Conservation (phyloP, 2,888 invertebrate genomes). For the Escarpia spicata region DNA sequence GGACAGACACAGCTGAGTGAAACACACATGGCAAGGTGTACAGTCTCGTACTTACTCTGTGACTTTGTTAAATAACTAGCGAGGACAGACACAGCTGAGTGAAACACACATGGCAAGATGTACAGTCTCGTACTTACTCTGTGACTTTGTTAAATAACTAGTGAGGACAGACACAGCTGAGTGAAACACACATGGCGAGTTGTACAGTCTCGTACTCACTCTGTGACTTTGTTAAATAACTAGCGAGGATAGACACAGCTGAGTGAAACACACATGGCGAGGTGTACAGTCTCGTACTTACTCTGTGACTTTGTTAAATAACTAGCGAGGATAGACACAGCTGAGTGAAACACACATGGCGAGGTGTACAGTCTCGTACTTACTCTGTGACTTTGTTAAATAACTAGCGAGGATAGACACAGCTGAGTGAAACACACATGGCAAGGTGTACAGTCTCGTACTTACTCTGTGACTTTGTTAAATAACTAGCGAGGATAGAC, state of each 20-base stretch:
- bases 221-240: conserved; percentile 40
- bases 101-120: not conserved
- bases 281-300: conserved; percentile 25
- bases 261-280: not conserved
- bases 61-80: conserved; percentile 34
- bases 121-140: conserved; percentile 34
- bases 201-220: conserved; percentile 30
- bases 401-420: too few species aligned
- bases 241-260: too few species aligned
- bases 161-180: too few species aligned
- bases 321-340: too few species aligned
- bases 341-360: not conserved
- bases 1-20: too few species aligned
- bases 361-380: not conserved
- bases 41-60: conserved; percentile 35
- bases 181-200: not conserved
- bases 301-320: conserved; percentile 42
- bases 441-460: not conserved
- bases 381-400: conserved; percentile 43
- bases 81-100: too few species aligned
- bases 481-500: too few species aligned
- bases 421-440: not conserved
- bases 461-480: conserved; percentile 43
- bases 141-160: conserved; percentile 37
- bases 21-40: not conserved